Evolutionary conservation across 2,113 vertebrate genomes (phyloP), one percentile per base, ranked within the genome.

Genomic region (Nesoenas mayeri): DNA sequence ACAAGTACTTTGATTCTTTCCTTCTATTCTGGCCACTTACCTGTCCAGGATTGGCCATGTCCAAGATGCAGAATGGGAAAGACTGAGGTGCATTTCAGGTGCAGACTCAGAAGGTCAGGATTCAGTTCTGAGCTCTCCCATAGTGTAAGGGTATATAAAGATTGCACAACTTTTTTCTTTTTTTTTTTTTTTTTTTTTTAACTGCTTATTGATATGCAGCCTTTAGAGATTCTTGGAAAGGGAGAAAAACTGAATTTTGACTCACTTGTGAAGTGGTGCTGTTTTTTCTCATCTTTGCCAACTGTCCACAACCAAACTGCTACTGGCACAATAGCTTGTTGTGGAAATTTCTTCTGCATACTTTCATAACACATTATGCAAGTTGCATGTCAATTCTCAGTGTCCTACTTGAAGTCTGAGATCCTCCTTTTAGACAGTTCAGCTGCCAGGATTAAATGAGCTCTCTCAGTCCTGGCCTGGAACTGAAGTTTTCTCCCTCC

Each of bases 361-460:
- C 28, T 93, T 93, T 84, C 69, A 60, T 84, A 92, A 90, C 58
- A 54, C 48, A 13, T 11, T 42, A 1, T 32, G 51, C 22, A 77
- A 85, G 11, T 70, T 88, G 15, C 54, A 24, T 74, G 65, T 78
- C 83, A 48, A 9, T n/a, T 93, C 64, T 60, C 50, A 36, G 34
- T 86, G 71, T 78, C 91, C 85, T 95, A 64, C 40, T 93, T 96
- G 64, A 50, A 74, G 69, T 67, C 24, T 73, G 54, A 83, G 28
- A 88, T 85, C n/a, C 47, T 94, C 32, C 19, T 94, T 13, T 91
- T 80, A 50, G 42, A 47, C 18, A 62, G 11, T 50, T 79, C 62
- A 58, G 32, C 58, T 93, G 54, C 58, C 79, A 96, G 62, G 53
- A 79, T 79, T 79, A 85, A 93, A 89, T 10, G 31, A 89, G 0